Evolutionary conservation across 2,888 invertebrate species (phyloP).

Genomic region (Drosophila mimica): DNA sequence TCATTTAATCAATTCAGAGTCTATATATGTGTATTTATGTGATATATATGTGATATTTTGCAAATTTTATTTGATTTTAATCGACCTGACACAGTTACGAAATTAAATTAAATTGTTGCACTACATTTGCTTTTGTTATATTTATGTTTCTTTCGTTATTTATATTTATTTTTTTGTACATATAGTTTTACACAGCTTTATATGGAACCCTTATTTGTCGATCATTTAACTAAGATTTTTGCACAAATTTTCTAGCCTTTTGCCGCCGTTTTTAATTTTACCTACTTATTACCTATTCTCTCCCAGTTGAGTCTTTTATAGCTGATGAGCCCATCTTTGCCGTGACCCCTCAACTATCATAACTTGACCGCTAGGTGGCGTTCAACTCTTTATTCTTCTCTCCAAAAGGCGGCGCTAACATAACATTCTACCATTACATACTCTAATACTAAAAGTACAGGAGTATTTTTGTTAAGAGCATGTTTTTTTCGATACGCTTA

Average conservation of each 20-base stretch:
- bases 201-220: not conserved
- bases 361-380: too few species aligned
- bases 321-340: too few species aligned
- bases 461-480: not conserved
- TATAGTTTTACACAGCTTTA: not conserved
- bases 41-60: too few species aligned
- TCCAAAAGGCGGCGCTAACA: too few species aligned
- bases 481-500: not conserved
- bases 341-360: too few species aligned
- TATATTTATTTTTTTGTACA: not conserved
- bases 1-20: too few species aligned
- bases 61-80: too few species aligned
- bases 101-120: not conserved
- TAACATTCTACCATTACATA: too few species aligned
- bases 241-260: not conserved
- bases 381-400: too few species aligned
- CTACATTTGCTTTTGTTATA: not conserved
- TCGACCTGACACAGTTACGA: too few species aligned
- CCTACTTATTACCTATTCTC: not conserved
- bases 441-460: rapidly evolving
- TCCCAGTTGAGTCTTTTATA: too few species aligned
- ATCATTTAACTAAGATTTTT: not conserved
- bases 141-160: not conserved
- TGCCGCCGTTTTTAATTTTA: not conserved
- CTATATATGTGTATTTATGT: too few species aligned